Evolutionary conservation across 2,888 invertebrate genomes (phyloP).

Genomic region (Acronicta aceris): DNA sequence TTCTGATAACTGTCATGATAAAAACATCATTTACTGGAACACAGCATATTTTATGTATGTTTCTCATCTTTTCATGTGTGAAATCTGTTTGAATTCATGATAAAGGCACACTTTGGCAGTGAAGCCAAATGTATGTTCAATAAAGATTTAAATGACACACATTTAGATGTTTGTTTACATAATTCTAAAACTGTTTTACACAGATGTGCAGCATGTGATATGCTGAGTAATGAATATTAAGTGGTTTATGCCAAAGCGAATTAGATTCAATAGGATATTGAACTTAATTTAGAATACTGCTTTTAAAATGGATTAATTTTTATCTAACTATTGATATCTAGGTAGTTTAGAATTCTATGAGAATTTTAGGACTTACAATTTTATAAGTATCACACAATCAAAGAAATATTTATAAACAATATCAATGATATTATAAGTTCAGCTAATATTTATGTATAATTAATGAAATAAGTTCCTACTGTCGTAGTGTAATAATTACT

Average conservation of each 20-base stretch:
- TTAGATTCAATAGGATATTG: slow-evolving; percentile 15
- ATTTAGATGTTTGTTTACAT: slow-evolving; percentile 30
- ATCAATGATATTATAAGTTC: too few relatives aligned
- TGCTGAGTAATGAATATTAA: slow-evolving; percentile 7
- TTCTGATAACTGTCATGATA: slow-evolving; percentile 8
- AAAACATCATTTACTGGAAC: slow-evolving; percentile 8
- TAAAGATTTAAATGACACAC: slow-evolving; percentile 30
- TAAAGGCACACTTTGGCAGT: slow-evolving; percentile 35
- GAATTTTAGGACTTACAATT: too few relatives aligned
- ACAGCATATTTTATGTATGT: slow-evolving; percentile 1
- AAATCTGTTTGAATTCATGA: slow-evolving; percentile 16
- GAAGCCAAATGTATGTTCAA: slow-evolving; percentile 31
- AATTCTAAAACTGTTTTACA: slow-evolving; percentile 31
- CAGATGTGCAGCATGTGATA: too few relatives aligned
- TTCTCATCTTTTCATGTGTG: slow-evolving; percentile 3
- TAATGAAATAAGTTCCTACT: too few relatives aligned
- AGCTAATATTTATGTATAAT: too few relatives aligned
- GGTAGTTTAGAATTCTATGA: too few relatives aligned
- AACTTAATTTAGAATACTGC: neutral
- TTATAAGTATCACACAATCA: too few relatives aligned
- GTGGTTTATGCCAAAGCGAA: slow-evolving; percentile 7
- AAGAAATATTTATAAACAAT: too few relatives aligned
- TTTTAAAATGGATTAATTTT: neutral
- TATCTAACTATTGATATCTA: too few relatives aligned
- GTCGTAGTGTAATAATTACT: too few relatives aligned